Base-by-base conservation (phyloP, 2,113 vertebrate genomes). In the Trogon melanurus region DNA sequence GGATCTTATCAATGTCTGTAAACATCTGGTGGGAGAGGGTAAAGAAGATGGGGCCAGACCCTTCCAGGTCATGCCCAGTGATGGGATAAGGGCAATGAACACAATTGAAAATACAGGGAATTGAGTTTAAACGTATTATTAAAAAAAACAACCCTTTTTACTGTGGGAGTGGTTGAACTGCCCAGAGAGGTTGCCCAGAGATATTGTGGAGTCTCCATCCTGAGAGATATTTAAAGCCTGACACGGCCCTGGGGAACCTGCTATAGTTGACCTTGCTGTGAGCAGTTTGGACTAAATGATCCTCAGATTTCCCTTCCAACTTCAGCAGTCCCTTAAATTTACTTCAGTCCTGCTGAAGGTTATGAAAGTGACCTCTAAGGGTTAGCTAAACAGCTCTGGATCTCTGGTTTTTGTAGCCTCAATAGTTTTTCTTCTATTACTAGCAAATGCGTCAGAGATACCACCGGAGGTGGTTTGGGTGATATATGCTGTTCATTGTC, bases 91-190 rank as follows among this genome's bases (percentile, higher is more conserved):
- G 41, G 4, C 18, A 71, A 16, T 8, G 13, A 51, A 10, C 18
- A 20, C 25, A 76, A 7, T 0, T 27, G 10, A 25, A 27, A 83
- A 53, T 56, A 47, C 4, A 29, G 27, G 8, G 11, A 91, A 47
- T 85, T 67, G 18, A 4, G 0, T 62, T 85, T 53, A 57, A 45
- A 9, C 6, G 10, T 10, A 19, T 3, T 2, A 51, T 3, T 2
- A 51, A 47, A 36, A 22, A 50, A 13, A 6, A 4, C 29, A 64
- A 26, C 14, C 4, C 13, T 57, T 12, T 56, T 65, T 56, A 16
- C 50, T 79, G 25, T 48, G 60, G 19, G 41, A 16, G 16, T 75
- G 29, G 5, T 29, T 71, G 48, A 83, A 71, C 47, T 41, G 38
- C 10, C 71, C 29, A 21, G 25, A 67, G 14, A 62, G 13, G 12